These are phyloP conservation scores for Patiria miniata DNA, from an alignment of 35 echinoderm and acorn worm species.

Conservation along the genomic window DNA sequence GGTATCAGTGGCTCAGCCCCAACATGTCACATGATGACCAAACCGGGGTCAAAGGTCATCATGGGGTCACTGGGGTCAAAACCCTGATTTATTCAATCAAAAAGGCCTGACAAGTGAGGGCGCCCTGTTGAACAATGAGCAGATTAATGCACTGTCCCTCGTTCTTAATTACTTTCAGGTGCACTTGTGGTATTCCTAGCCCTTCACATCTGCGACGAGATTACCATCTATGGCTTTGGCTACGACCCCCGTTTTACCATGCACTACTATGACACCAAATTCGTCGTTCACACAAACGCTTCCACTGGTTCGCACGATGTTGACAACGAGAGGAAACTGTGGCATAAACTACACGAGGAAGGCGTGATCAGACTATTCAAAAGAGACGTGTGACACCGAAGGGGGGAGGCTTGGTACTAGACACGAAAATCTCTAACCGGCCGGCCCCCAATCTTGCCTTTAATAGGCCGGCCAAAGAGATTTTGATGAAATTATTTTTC, in stretches of 20 bases:
- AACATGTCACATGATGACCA: no score
- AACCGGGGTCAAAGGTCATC: no score
- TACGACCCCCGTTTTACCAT: constrained; percentile 66
- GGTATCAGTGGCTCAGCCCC: no score
- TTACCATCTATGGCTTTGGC: constrained; percentile 77
- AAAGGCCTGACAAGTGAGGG: no score
- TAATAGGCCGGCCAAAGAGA: no score
- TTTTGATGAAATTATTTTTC: no score
- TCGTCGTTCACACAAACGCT: constrained; percentile 10
- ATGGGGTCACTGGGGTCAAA: no score
- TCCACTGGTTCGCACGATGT: constrained; percentile 51
- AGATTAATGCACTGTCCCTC: not conserved
- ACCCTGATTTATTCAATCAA: no score
- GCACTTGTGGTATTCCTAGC: constrained; percentile 63
- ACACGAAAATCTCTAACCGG: no score
- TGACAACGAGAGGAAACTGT: constrained; percentile 63
- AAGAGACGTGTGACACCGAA: constrained; percentile 12
- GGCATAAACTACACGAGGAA: constrained; percentile 66
- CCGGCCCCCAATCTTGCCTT: no score
- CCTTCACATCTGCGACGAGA: constrained; percentile 69
- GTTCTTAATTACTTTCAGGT: constrained; percentile 43
- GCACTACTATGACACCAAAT: constrained; percentile 66
- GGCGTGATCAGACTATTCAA: constrained; percentile 63
- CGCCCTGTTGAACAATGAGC: no score
- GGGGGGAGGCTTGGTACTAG: no score